These are phyloP conservation scores for Drosophila yooni DNA, from an alignment of 2,888 invertebrate genomes.

Conservation along the genomic window DNA sequence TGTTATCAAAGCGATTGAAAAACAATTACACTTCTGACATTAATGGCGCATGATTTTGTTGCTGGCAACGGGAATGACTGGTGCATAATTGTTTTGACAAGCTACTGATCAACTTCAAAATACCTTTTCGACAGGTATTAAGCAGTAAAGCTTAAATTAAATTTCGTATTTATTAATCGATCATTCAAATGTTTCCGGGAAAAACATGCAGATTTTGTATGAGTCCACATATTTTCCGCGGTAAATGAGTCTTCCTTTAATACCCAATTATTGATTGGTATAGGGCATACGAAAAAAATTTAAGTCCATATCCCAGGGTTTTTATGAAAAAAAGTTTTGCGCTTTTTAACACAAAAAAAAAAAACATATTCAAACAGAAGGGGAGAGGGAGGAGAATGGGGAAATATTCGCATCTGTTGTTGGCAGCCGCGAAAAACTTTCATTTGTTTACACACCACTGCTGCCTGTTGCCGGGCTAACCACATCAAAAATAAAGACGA, in stretches of 20 bases:
- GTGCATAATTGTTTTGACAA: neutral
- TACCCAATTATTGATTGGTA: neutral
- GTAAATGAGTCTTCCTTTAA: neutral
- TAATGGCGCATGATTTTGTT: conserved; percentile 61
- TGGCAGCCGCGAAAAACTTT: conserved; percentile 67
- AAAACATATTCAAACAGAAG: neutral
- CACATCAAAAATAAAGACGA: conserved; percentile 75
- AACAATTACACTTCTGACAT: conserved; percentile 77
- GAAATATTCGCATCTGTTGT: conserved; percentile 52
- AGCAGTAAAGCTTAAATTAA: neutral
- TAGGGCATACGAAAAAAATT: conserved; percentile 15
- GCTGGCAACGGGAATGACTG: conserved; percentile 20
- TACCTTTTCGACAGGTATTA: conserved; percentile 6
- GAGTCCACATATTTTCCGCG: neutral
- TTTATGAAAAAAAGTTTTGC: conserved; percentile 45
- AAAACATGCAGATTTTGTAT: neutral
- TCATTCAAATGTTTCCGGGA: neutral
- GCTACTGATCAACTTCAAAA: neutral
- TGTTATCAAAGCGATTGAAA: conserved; percentile 78
- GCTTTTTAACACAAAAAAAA: conserved; percentile 30
- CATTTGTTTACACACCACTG: conserved; percentile 68
- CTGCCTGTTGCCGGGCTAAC: conserved; percentile 61
- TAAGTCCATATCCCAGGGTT: conserved; percentile 10
- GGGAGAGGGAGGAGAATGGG: neutral
- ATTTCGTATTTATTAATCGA: neutral